Conservation (phyloP, 2,797 vertebrate species). For the Monodelphis domestica region DNA sequence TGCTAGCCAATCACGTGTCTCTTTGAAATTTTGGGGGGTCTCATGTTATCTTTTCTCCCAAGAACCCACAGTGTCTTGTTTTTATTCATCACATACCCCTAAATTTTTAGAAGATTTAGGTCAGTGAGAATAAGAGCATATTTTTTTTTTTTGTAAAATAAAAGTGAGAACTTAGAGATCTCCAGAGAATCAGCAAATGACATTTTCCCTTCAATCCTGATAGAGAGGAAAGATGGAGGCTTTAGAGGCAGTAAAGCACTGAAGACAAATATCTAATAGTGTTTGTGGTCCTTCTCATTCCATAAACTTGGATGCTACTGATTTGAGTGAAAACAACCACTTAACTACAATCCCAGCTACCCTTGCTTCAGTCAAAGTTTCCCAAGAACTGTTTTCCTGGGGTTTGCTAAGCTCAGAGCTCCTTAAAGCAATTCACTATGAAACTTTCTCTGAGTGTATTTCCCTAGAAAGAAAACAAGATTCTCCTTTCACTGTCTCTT, state of each 20-base stretch:
- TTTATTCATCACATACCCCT: not conserved
- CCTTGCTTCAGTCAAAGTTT: not conserved
- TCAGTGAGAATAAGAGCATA: not conserved
- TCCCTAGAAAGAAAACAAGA: not conserved
- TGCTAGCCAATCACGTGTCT: not conserved
- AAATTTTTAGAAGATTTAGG: not conserved
- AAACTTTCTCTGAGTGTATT: not conserved
- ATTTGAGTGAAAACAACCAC: not conserved
- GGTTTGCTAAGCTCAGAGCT: not conserved
- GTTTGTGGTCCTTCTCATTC: not conserved
- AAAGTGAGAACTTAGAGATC: not conserved
- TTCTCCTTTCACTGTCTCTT: not conserved
- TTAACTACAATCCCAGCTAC: not conserved
- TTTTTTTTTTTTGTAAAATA: too few relatives aligned
- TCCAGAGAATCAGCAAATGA: not conserved
- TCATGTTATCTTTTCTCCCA: not conserved
- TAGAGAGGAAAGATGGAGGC: not conserved
- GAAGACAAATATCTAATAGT: not conserved
- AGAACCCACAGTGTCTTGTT: not conserved
- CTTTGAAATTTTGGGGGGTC: not conserved
- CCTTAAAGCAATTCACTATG: not conserved
- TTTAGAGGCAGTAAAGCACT: not conserved
- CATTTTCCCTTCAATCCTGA: not conserved
- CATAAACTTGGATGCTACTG: not conserved
- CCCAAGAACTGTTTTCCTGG: not conserved